Evolutionary conservation across 2,113 vertebrate species (phyloP), one percentile per base, ranked within the genome.

Genomic region (Speoplatyrhinus poulsoni): DNA sequence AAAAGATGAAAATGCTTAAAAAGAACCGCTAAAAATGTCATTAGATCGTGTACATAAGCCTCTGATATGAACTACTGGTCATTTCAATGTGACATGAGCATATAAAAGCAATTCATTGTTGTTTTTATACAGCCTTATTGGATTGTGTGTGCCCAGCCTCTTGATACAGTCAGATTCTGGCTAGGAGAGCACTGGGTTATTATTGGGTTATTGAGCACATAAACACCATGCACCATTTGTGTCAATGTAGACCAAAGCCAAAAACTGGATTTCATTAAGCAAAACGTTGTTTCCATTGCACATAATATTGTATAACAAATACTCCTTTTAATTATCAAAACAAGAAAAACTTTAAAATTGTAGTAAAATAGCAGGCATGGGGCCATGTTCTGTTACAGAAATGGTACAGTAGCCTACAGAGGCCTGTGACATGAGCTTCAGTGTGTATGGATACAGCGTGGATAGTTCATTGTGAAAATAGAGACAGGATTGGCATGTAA

Each of bases 101-200:
- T 85, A 76, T 75, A 81, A 76, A 79, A 41, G 69, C 71, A 88
- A 87, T 87, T 83, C 86, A 88, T 65, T 73, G 69, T 80, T 87
- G 71, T 79, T 87, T 87, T 8, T 85, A 10, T 1, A 3, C 64
- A 9, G 76, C 75, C 65, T 83, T 87, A 81, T 84, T 78, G 78
- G 52, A 76, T 84, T 60, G 69, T 62, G 50, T 55, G 73, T 72
- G 70, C 7, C 57, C 47, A 68, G 76, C 73, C 76, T 73, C 50
- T 64, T n/a, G 12, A 15, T 52, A 48, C 47, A 16, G 73, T 73
- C 68, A 33, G 70, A 46, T 77, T 73, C 74, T 82, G 69, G 55
- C 66, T 83, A 36, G 71, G 67, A 78, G 71, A 70, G 77, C 72
- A 79, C 73, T 59, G 76, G 67, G 73, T 83, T 88, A 84, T 85